Base-by-base conservation (phyloP, 2,888 invertebrate genomes). In the Drosophila buzzatii region DNA sequence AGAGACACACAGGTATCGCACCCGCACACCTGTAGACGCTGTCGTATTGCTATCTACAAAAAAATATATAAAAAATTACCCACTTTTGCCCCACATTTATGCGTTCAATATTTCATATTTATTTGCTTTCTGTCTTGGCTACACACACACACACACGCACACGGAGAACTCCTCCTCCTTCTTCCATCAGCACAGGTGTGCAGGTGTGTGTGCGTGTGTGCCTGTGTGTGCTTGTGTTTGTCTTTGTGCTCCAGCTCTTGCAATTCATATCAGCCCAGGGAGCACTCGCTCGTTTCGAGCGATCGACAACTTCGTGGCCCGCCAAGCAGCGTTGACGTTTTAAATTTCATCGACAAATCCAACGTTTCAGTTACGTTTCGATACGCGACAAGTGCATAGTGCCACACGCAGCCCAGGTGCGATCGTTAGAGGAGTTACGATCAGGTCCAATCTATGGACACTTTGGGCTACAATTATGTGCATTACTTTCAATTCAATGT, bases 351-450 rank as follows among this genome's bases (percentile, higher is more conserved):
- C 87, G 81, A 91, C 89, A 84, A 84, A 82, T 89, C 75, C 73
- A 82, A 91, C 84, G 73, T 82, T 89, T 92, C 91, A 92, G 92
- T 92, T 89, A 88, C 84, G 85, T 89, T 90, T 85, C 82, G 87
- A 90, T 83, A 91, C 92, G 92, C 92, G 92, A 85, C 92, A 91
- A 91, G 92, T 92, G 92, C 91, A 92, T 88, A 91, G 81, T 74
- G 77, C 69, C 61, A 70, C 62, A 60, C 58, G 60, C 58, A 70
- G 63, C 52, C 72, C 51, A 66, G 59, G 67, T 79, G 62, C 59
- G 51, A 68, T 72, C 62, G 60, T 71, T 18, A 1, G n/a, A 41
- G 39, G n/a, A 27, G 23, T 27, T 39, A 7, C 39, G 55, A 55
- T 58, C 58, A 23, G 6, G 23, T n/a, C 4, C 45, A 37, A n/a